Base-by-base conservation (phyloP, 2,113 vertebrate genomes). In the Oreocharis arfaki region DNA sequence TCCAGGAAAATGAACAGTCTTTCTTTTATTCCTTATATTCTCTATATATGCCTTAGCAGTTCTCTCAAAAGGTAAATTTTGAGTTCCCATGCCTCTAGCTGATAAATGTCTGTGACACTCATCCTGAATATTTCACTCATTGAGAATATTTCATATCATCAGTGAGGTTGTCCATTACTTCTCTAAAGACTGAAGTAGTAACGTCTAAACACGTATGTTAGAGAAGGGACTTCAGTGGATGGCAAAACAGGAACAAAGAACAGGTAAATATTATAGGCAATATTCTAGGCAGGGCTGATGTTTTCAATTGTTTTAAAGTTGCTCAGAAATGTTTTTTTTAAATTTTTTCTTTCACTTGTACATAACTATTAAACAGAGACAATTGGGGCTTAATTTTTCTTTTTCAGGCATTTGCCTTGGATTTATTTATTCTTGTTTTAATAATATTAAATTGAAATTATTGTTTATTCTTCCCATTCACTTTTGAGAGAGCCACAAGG, bases 121-220 rank as follows among this genome's bases (percentile, higher is more conserved):
- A 50, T 26, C 14, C 32, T 75, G 41, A 79, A 41, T 35, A 56
- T 49, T 27, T 56, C 16, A 55, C 8, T 83, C 65, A 49, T 10
- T 5, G 19, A 5, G 20, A 88, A 56, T 76, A 68, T 52, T 85
- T 78, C 35, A 70, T 13, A 59, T 88, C 33, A 52, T 28, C 35
- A 60, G 27, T 44, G 33, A 68, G 27, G 16, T 42, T 78, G 7
- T 13, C 8, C 53, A 52, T 26, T 49, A 28, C 7, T 30, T 35
- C 59, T 83, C 27, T 39, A 76, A 76, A 95, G 32, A n/a, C 37
- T 86, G 41, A 92, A 85, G 27, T 15, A 86, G 22, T 21, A 60
- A 80, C 37, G 21, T 30, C 17, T 84, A 78, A 67, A 49, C 59
- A n/a, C 4, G 15, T 20, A 59, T 65, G 73, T 88, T 56, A 73